These are phyloP conservation scores for Malurus elegans DNA, from an alignment of 2,113 vertebrate genomes.

Conservation along the genomic window DNA sequence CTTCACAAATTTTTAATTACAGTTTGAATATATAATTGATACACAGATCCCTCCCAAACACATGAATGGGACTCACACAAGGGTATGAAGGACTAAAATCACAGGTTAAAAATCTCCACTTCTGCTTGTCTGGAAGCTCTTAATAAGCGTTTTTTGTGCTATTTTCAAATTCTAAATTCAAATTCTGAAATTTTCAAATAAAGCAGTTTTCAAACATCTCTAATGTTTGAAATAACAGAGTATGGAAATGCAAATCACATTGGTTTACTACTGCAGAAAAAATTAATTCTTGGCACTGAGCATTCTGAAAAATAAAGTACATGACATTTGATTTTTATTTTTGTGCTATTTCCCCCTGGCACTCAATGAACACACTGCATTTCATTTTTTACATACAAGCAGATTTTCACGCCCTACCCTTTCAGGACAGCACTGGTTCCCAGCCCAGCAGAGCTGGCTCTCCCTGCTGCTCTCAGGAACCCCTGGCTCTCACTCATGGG, in stretches of 20 bases:
- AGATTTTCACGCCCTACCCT: neutral
- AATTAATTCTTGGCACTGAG: neutral
- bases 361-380: neutral
- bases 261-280: neutral
- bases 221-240: neutral
- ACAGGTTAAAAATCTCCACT: neutral
- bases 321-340: neutral
- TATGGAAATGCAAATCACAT: neutral
- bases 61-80: rapidly evolving
- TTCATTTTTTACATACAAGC: neutral
- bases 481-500: neutral
- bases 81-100: neutral
- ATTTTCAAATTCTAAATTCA: too few relatives aligned
- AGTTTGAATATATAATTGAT: neutral
- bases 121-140: neutral
- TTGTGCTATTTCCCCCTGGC: neutral
- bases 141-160: neutral
- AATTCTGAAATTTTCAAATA: neutral
- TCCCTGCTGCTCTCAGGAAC: neutral
- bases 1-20: neutral
- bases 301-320: neutral
- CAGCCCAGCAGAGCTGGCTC: neutral
- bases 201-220: neutral
- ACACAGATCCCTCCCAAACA: neutral
- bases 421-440: neutral